phyloP scores from a whole-genome alignment of 2,113 vertebrate species.

The Hepsetus odoe region DNA sequence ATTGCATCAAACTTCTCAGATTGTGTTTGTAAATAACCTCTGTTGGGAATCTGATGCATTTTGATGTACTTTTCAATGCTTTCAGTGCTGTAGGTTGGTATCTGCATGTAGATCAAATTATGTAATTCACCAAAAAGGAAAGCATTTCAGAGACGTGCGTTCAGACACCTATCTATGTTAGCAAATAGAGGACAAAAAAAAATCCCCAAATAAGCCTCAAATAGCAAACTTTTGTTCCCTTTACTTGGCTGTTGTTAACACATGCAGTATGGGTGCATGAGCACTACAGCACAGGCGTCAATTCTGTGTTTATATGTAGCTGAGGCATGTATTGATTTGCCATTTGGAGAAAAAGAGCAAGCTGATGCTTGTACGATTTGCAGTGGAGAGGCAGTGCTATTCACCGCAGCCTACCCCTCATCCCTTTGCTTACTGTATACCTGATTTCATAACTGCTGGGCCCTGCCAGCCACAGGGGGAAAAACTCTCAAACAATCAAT shows the following conservation, averaged over 20 bases:
- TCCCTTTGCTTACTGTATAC: slow-evolving; percentile 27
- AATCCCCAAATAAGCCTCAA: too few relatives aligned
- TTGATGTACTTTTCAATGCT: too few relatives aligned
- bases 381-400: slow-evolving; percentile 35
- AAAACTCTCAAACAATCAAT: slow-evolving; percentile 44
- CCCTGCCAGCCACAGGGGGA: slow-evolving; percentile 27
- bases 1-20: too few relatives aligned
- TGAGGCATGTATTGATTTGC: slow-evolving; percentile 72
- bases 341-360: slow-evolving; percentile 66
- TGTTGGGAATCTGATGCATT: too few relatives aligned
- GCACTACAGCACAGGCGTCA: slow-evolving; percentile 8
- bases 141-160: background rate
- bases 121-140: background rate
- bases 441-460: slow-evolving; percentile 35
- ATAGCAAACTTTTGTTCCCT: too few relatives aligned
- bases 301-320: slow-evolving; percentile 60
- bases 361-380: slow-evolving; percentile 60
- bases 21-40: too few relatives aligned
- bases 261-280: background rate
- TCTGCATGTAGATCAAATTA: background rate
- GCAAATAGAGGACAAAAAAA: background rate
- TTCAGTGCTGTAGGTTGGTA: background rate
- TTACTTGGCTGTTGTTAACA: slow-evolving; percentile 9
- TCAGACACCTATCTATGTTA: background rate
- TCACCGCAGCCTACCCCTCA: slow-evolving; percentile 26